These are phyloP conservation scores for Ctenicera cuprea DNA, from an alignment of 2,888 invertebrate genomes.

Conservation along the genomic window DNA sequence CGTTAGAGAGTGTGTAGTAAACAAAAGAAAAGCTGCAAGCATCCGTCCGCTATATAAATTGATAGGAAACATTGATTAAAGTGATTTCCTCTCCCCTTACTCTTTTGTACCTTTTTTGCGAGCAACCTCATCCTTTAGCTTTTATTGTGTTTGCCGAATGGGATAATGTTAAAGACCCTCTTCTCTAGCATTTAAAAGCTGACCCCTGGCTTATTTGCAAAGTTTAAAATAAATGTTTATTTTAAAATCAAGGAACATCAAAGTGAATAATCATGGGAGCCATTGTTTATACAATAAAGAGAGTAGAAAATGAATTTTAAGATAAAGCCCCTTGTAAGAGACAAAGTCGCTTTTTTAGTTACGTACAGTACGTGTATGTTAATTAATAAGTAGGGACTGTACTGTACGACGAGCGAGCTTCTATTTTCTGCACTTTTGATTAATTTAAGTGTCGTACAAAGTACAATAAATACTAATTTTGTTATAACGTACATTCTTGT, in stretches of 20 bases:
- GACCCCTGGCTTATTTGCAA: slow-evolving; percentile 65
- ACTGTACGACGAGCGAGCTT: too few relatives aligned
- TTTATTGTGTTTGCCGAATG: slow-evolving; percentile 48
- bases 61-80: slow-evolving; percentile 47
- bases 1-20: neutral
- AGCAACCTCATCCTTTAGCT: slow-evolving; percentile 40
- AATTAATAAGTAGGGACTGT: neutral
- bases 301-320: slow-evolving; percentile 41
- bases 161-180: slow-evolving; percentile 48
- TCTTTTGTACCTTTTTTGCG: slow-evolving; percentile 42
- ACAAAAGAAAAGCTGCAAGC: slow-evolving; percentile 36
- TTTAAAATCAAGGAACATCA: slow-evolving; percentile 65
- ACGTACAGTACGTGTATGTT: too few relatives aligned
- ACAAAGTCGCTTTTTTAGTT: too few relatives aligned
- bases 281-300: slow-evolving; percentile 60
- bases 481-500: neutral
- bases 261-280: slow-evolving; percentile 55
- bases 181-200: slow-evolving; percentile 60
- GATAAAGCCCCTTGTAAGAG: slow-evolving; percentile 20
- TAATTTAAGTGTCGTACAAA: neutral
- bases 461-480: neutral
- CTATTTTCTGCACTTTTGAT: neutral
- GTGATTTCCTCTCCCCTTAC: slow-evolving; percentile 38
- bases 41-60: slow-evolving; percentile 40
- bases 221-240: slow-evolving; percentile 69